Percentiles rank a stretch among this genome's conserved stretches.
These are phyloP conservation scores for Platysteira castanea DNA, from an alignment of 2,113 vertebrate genomes.

Conservation along the genomic window DNA sequence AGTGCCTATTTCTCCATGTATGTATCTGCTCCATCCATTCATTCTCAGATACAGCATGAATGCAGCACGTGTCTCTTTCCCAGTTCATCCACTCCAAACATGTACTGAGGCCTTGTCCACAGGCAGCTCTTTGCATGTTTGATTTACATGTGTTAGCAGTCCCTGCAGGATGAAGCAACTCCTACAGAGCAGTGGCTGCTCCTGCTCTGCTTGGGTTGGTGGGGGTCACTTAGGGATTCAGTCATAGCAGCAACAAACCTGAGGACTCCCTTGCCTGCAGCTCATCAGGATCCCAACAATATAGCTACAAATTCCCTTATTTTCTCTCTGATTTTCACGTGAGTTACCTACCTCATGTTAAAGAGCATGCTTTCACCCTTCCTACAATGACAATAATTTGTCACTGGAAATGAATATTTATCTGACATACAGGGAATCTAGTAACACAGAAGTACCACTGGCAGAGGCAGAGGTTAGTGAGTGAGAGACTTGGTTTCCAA, in stretches of 20 bases:
- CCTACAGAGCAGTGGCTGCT: neutral
- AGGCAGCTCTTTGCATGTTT: neutral
- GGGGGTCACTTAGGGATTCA: neutral
- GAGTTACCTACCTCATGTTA: neutral
- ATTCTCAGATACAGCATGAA: neutral
- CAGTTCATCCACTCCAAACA: neutral
- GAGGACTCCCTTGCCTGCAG: neutral
- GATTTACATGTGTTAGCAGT: neutral
- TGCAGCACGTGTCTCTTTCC: accelerated
- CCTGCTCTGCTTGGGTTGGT: neutral
- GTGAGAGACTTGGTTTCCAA: neutral
- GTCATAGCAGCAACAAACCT: neutral
- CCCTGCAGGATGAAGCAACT: neutral
- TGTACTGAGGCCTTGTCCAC: neutral
- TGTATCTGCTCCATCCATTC: neutral
- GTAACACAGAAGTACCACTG: neutral
- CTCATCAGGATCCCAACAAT: accelerated
- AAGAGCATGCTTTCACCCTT: neutral
- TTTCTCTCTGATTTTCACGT: neutral
- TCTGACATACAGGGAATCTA: neutral
- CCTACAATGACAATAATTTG: neutral
- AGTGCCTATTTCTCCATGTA: neutral
- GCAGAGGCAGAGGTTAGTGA: neutral
- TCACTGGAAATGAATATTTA: neutral
- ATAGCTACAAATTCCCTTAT: neutral